These are phyloP conservation scores for Smutsia gigantea DNA, from an alignment of 2,797 vertebrate genomes.

Conservation along the genomic window DNA sequence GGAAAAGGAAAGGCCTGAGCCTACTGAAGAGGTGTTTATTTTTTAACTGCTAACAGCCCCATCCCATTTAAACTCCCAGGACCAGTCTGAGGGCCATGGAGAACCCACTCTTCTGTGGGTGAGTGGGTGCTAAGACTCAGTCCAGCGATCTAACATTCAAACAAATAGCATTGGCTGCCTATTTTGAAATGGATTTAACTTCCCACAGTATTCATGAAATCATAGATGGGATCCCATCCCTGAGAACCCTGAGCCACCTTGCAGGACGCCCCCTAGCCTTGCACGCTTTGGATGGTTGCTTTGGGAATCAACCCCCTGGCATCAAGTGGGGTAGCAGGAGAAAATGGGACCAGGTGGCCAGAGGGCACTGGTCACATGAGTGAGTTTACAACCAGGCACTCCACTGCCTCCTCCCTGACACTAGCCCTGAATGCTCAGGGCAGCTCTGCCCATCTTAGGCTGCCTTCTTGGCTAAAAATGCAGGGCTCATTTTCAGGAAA, in stretches of 20 bases:
- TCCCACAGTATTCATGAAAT: slow-evolving; percentile 55
- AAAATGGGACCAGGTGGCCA: neutral
- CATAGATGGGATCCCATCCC: neutral
- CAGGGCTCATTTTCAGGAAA: slow-evolving; percentile 73
- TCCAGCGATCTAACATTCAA: slow-evolving; percentile 52
- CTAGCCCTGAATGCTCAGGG: neutral
- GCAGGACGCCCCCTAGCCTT: neutral
- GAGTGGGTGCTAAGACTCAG: neutral
- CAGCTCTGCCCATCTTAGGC: neutral
- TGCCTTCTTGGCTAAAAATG: slow-evolving; percentile 42
- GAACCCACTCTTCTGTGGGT: neutral
- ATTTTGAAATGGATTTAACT: slow-evolving; percentile 65
- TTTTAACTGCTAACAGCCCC: slow-evolving; percentile 80
- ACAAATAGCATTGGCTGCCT: slow-evolving; percentile 23
- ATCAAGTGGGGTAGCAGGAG: neutral
- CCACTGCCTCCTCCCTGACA: neutral
- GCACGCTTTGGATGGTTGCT: neutral
- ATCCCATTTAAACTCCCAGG: slow-evolving; percentile 37
- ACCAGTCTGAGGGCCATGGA: neutral
- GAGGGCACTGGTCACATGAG: neutral
- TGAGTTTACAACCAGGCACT: neutral
- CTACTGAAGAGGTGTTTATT: slow-evolving; percentile 79
- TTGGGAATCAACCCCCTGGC: neutral
- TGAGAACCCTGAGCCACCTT: neutral
- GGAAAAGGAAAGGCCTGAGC: slow-evolving; percentile 64